Evolutionary conservation across 2,888 invertebrate species (phyloP).

Genomic region (Ptilodon capucinus): DNA sequence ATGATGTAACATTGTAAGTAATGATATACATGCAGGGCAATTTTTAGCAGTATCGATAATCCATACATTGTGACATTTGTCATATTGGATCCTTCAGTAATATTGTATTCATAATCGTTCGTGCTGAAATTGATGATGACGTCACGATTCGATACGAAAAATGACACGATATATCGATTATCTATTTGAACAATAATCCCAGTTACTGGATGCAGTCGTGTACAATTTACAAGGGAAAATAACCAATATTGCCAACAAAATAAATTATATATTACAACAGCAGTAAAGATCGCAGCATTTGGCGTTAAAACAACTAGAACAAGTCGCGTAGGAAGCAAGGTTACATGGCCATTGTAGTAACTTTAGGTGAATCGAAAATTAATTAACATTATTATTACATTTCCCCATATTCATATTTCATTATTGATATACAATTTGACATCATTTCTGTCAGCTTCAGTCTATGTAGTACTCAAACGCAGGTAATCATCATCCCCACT

Average conservation of each 20-base stretch:
- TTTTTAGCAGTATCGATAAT: too few relatives aligned
- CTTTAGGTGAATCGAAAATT: neutral
- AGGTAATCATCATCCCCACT: conserved; percentile 21
- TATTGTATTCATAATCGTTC: too few relatives aligned
- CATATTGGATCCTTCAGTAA: too few relatives aligned
- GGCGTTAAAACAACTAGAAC: conserved; percentile 50
- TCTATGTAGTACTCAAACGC: conserved; percentile 23
- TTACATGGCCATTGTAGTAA: conserved; percentile 1
- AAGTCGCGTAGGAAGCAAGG: conserved; percentile 29
- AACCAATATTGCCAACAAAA: conserved; percentile 15
- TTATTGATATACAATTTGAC: conserved; percentile 14
- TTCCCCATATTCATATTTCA: neutral
- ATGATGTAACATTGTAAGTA: conserved; percentile 3
- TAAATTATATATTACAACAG: neutral
- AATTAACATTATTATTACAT: neutral
- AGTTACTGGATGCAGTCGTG: conserved; percentile 10
- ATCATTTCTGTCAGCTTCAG: conserved; percentile 18
- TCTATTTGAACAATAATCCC: too few relatives aligned
- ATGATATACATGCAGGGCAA: conserved; percentile 8
- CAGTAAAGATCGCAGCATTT: conserved; percentile 55
- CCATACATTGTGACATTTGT: too few relatives aligned
- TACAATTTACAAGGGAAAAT: conserved; percentile 11
- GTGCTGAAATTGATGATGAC: too few relatives aligned
- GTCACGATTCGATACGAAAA: too few relatives aligned
- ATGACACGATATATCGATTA: too few relatives aligned